Percentiles rank a stretch among this genome's conserved stretches.
Conservation (phyloP, 2,113 vertebrate species). For the Ageneiosus marmoratus region DNA sequence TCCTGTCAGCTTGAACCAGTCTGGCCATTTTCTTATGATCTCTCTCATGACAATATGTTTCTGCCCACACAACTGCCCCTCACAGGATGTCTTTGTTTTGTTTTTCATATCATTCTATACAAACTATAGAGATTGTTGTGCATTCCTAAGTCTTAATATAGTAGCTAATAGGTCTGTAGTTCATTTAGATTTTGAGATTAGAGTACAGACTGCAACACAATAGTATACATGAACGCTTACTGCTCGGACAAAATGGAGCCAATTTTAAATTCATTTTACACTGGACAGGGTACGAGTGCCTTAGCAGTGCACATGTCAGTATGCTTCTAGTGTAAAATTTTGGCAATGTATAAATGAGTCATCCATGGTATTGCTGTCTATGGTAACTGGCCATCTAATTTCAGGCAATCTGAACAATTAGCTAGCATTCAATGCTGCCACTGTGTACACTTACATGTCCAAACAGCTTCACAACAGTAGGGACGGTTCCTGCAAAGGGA, state of each 20-base stretch:
- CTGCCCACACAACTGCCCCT: too few species aligned
- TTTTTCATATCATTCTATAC: too few species aligned
- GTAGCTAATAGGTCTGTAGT: too few species aligned
- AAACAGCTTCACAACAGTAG: conserved; percentile 23
- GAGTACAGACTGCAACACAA: not conserved
- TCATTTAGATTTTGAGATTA: too few species aligned
- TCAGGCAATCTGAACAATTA: not conserved
- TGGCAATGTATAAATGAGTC: not conserved
- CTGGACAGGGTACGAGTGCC: not conserved
- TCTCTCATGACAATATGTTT: too few species aligned
- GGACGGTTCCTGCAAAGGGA: conserved; percentile 36
- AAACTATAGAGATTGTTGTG: too few species aligned
- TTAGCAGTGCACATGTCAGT: not conserved
- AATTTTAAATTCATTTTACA: not conserved
- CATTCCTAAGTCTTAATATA: too few species aligned
- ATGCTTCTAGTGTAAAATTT: too few species aligned
- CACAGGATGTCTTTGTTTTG: too few species aligned
- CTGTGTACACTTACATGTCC: conserved; percentile 34
- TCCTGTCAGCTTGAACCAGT: not conserved
- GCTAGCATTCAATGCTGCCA: not conserved
- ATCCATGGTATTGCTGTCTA: not conserved
- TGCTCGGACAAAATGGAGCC: not conserved
- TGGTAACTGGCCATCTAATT: not conserved
- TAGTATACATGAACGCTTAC: not conserved
- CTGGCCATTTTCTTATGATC: not conserved